Evolutionary conservation across 2,113 vertebrate species (phyloP), one percentile per base, ranked within the genome.

Genomic region (Leptobrachium leishanense): DNA sequence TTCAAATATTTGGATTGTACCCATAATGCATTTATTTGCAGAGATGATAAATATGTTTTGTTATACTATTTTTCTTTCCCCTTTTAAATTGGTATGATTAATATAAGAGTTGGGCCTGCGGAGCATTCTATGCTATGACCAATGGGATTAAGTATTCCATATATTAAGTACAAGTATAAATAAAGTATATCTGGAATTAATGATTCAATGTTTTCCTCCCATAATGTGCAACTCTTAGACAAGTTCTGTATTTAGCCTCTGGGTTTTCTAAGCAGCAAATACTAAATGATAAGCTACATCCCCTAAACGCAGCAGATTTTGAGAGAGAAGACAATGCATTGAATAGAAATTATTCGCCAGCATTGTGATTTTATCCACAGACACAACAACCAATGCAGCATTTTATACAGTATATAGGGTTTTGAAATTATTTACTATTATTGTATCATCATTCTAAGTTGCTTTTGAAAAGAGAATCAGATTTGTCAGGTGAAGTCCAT

Each of bases 111-210:
- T 39, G 4, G 13, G 66, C 2, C 41, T 69, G 20, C 43, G 42
- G 39, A 13, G 10, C 66, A 68, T 68, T 13, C 40, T 57, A 12
- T 57, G 55, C 13, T 57, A 6, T 57, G 13, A 11, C 55, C 55
- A 68, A 43, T 68, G 11, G 66, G 15, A 68, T 41, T 15, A 68
- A 68, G 43, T 8, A 68, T 68, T 68, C 13, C 43, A 68, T 68
- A 2, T 68, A 43, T 15, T 31, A 11, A 5, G 41, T 43, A 68
- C 13, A 15, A 43, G 12, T 68, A 68, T 43, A 43, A 68, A 65
- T 65, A 65, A 65, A 43, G 5, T 68, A 43, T 68, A 68, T 43
- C 13, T 43, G 12, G 41, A 42, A 43, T 15, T 68, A 43, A 68
- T 43, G 42, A 43, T 12, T 68, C 2, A 43, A 68, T 68, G 66